Base-by-base conservation (phyloP, 2,113 vertebrate species). In the Hucho hucho region DNA sequence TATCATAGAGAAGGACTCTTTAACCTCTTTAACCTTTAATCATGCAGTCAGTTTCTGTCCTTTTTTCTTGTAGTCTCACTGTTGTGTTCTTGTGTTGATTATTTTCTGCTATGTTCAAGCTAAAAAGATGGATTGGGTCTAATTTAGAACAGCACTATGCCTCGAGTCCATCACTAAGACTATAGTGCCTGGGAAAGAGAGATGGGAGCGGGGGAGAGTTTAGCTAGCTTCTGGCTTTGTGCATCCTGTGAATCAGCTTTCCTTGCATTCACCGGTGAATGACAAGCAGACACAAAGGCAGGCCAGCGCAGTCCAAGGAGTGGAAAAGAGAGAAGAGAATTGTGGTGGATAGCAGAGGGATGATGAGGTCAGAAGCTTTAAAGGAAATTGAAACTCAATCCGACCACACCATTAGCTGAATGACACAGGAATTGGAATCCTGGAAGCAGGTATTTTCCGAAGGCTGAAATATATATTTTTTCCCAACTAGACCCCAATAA, bases 201-300 rank as follows among this genome's bases (percentile, higher is more conserved):
- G 64, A 6, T 66, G 58, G 64, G 75, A 75, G 79, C 53, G 43
- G 69, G 22, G 64, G 82, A 89, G 83, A 87, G 86, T 79, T 76
- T 74, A 81, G 80, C 84, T 79, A 86, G 80, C 82, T 91, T 81
- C 61, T 93, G 92, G 91, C 91, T 91, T 93, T 94, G 93, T 93
- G 92, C 86, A 91, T 84, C 92, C 88, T 82, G 79, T 87, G 87
- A 91, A 84, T 89, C 92, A 85, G 90, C 90, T 90, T 90, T 84
- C 85, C 84, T 82, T 90, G 80, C 88, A 87, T 85, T 91, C 86
- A 83, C 88, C 78, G 83, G 84, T 90, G 91, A 95, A 92, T 94
- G 94, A 94, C 94, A 95, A 90, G 90, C 90, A 92, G 90, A 95
- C 92, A 96, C 94, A 96, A 95, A 95, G 93, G 85, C 91, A 95